Evolutionary conservation across 2,797 vertebrate genomes (phyloP), one percentile per base, ranked within the genome.

Genomic region (Amblyopsis hoosieri): DNA sequence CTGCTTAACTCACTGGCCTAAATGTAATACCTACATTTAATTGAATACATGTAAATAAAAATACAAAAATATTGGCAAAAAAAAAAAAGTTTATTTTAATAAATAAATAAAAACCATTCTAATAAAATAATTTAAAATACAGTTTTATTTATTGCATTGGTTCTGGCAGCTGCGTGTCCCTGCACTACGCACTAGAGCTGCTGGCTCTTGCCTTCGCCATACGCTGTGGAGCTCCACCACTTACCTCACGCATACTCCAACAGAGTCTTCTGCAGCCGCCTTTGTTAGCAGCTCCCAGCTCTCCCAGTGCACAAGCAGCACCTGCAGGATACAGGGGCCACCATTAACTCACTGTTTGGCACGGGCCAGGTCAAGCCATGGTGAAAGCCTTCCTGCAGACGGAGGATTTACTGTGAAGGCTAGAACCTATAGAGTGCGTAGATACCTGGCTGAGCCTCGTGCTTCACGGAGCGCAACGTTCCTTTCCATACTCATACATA

Each of bases 401-500:
- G 2, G 62, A 76, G 78, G 65, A 71, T 81, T 81, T 82, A 76
- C 74, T 76, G 75, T 52, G 65, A 71, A 77, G 77, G 83, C 69
- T 64, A 71, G 71, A 48, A 17, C 66, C 4, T 29, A 29, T 3
- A 29, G 3, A 29, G 23, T 29, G 23, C 23, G 23, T 29, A 37
- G 9, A 65, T 77, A 80, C 67, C 76, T 79, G 14, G 11, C 57
- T 0, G 69, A 71, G 75, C 77, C 81, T 82, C 73, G 15, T 2
- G 11, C 81, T 81, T 84, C 85, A 87, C 84, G 79, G 80, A 76
- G 84, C 71, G 78, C 66, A 80, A 79, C 78, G 78, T 79, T 87
- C 71, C 68, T 63, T 79, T 79, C 82, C 80, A 83, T 85, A 86
- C 85, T 78, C 81, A 77, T 72, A 68, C 23, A 29, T 79, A 80